Percentiles rank a stretch among this genome's conserved stretches.
These are phyloP conservation scores for Coenonympha arcania DNA, from an alignment of 2,888 invertebrate species.

Conservation along the genomic window DNA sequence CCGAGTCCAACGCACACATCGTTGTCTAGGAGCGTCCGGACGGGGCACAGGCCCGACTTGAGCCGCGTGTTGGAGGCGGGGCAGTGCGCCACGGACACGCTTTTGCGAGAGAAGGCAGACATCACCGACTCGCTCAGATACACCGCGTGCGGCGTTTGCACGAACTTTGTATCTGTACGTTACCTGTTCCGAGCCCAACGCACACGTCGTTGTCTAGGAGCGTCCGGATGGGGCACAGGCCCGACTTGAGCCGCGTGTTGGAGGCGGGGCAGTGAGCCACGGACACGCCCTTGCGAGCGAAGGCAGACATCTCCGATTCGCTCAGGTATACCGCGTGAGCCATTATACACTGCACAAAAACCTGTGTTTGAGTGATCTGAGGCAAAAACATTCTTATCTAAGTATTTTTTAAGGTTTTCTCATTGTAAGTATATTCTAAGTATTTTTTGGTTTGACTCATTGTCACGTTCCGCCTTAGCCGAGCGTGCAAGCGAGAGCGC, in stretches of 20 bases:
- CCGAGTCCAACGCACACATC: conserved; percentile 87
- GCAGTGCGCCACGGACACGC: conserved; percentile 86
- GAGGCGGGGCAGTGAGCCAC: conserved; percentile 92
- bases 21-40: conserved; percentile 75
- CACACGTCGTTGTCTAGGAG: conserved; percentile 77
- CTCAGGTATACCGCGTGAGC: conserved; percentile 87
- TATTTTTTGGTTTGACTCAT: too few species aligned
- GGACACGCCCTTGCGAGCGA: conserved; percentile 77
- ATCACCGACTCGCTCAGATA: conserved; percentile 82
- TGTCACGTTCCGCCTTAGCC: too few species aligned
- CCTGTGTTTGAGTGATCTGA: too few species aligned
- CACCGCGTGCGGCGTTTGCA: conserved; percentile 86
- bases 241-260: conserved; percentile 85
- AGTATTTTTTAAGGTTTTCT: too few species aligned
- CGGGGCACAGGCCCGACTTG: conserved; percentile 86
- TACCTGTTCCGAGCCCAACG: conserved; percentile 91
- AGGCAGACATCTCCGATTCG: conserved; percentile 78
- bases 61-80: conserved; percentile 89
- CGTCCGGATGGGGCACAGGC: conserved; percentile 83
- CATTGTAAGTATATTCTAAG: too few species aligned
- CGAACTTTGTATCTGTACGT: conserved; percentile 30
- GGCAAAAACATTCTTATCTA: neutral
- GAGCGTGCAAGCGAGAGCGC: too few species aligned
- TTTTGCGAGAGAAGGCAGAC: conserved; percentile 71
- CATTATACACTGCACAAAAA: conserved; percentile 74